Base-by-base conservation (phyloP, 2,888 invertebrate species). In the Xestia xanthographa region DNA sequence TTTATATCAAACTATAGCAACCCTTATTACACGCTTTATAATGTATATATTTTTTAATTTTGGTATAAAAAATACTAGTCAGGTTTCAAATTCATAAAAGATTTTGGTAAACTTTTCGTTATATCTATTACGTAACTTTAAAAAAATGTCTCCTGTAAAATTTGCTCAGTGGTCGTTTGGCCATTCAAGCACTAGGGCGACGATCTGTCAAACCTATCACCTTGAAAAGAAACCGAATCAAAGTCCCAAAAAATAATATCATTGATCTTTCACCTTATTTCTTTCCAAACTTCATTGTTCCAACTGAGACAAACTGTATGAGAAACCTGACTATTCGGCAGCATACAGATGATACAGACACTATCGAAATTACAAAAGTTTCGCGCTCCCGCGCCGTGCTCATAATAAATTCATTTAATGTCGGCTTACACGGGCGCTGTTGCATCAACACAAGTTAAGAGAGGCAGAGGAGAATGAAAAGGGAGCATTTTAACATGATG, bases 371-470 rank as follows among this genome's bases (percentile, higher is more conserved):
- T 92, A 90, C 92, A 88, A 91, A 93, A 94, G 90, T 93, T 93
- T 87, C 85, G 77, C 87, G 83, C 79, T 82, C 77, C 85, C 84
- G 85, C 34, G 84, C 86, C 81, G 82, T 72, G 82, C 88, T 92
- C 92, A 92, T 94, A 93, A 94, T 93, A 93, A 92, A 94, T 94
- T 94, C 92, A 94, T 93, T 92, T 91, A 90, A 91, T 89, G 91
- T 89, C 86, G 81, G 87, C 89, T 90, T 86, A 86, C 83, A 83
- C 67, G 82, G 83, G 71, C 41, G 72, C 72, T 77, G 73, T 81
- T 78, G 80, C 79, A 71, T 71, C 73, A 80, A 82, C 70, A 50
- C 84, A 85, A 85, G 82, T 79, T 79, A 86, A 71, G 75, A 83
- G 84, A 75, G 83, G 5, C 5, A 53, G 81, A 81, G 81, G 70